Percentiles rank a stretch among this genome's conserved stretches.
phyloP scores from a whole-genome alignment of 1,140 invertebrate species.

The Zophobas morio region DNA sequence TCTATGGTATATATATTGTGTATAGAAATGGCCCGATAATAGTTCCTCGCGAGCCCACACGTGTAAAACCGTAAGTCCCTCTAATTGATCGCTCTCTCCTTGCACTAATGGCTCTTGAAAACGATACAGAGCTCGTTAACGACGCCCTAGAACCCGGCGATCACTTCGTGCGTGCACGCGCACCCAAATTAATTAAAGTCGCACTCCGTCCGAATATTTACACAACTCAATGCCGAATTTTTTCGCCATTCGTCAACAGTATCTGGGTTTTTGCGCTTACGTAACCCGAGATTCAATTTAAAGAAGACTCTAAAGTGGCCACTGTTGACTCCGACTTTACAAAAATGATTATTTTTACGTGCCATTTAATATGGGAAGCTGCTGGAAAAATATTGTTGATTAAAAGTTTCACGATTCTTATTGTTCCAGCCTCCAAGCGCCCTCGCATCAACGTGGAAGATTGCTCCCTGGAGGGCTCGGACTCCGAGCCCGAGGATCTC shows the following conservation, averaged over 20 bases:
- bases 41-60: constrained; percentile 12
- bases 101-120: constrained; percentile 62
- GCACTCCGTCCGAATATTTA: too few relatives aligned
- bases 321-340: background rate
- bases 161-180: background rate
- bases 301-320: constrained; percentile 11
- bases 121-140: constrained; percentile 57
- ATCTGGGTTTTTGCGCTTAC: background rate
- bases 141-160: background rate
- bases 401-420: background rate
- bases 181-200: background rate
- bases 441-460: constrained; percentile 71
- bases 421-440: constrained; percentile 71
- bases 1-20: background rate
- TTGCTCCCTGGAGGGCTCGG: constrained; percentile 70
- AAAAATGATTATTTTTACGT: background rate
- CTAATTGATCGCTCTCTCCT: constrained; percentile 60
- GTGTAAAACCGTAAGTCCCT: constrained; percentile 52
- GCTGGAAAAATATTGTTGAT: background rate
- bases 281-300: constrained; percentile 3
- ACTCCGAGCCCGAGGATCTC: constrained; percentile 66
- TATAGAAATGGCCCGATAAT: too few relatives aligned
- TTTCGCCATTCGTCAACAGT: background rate
- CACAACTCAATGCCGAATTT: background rate
- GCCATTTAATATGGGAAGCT: background rate